Evolutionary conservation across 2,888 invertebrate genomes (phyloP).

Genomic region (Neoascia interrupta): DNA sequence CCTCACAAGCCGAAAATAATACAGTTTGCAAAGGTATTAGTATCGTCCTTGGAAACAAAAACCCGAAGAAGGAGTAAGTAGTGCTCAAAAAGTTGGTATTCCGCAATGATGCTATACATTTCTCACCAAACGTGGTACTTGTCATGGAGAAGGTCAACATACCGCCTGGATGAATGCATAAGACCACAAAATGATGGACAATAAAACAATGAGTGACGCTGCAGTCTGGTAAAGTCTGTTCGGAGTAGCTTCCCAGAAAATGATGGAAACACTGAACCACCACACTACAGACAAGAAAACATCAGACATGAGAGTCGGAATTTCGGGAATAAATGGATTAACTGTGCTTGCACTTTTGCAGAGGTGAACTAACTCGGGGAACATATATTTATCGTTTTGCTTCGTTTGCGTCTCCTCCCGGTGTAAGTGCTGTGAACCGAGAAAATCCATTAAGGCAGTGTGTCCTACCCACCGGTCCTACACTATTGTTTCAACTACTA

Average conservation of each 20-base stretch:
- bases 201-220: constrained; percentile 59
- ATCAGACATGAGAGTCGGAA: constrained; percentile 33
- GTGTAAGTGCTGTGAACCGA: constrained; percentile 40
- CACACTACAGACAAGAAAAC: too few species aligned
- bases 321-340: constrained; percentile 55
- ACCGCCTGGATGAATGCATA: constrained; percentile 33
- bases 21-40: constrained; percentile 40
- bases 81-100: constrained; percentile 18
- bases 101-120: constrained; percentile 58
- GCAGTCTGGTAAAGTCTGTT: constrained; percentile 34
- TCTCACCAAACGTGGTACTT: constrained; percentile 53
- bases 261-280: too few species aligned
- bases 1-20: constrained; percentile 46
- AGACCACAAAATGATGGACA: constrained; percentile 45
- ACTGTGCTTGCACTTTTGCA: constrained; percentile 38
- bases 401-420: constrained; percentile 40
- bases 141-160: constrained; percentile 51
- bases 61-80: background rate
- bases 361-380: constrained; percentile 43
- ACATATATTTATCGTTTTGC: constrained; percentile 61
- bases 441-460: constrained; percentile 36
- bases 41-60: constrained; percentile 29
- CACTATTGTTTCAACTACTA: background rate
- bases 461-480: constrained; percentile 9
- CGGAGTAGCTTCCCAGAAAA: constrained; percentile 15